Conservation (phyloP, 1,140 invertebrate species). For the Polypedilum vanderplanki region DNA sequence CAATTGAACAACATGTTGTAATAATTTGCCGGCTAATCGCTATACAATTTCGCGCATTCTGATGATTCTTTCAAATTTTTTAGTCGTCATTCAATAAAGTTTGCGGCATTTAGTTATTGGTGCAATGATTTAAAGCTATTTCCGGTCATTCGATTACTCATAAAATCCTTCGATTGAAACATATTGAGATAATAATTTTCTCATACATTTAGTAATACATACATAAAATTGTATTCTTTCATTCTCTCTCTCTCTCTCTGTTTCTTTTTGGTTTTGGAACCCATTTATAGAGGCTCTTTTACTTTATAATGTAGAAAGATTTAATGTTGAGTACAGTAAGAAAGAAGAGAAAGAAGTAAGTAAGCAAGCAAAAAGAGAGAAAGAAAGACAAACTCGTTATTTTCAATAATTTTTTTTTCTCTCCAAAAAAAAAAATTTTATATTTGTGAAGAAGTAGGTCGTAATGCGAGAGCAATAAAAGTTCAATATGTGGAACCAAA, state of each 20-base stretch:
- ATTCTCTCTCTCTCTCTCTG: background rate
- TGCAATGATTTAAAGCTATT: background rate
- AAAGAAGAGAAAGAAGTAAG: background rate
- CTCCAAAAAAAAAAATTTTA: background rate
- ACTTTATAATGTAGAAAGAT: background rate
- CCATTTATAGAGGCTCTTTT: background rate
- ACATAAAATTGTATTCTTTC: background rate
- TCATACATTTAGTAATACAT: no score
- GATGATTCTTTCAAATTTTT: background rate
- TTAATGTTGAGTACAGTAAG: background rate
- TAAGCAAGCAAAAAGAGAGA: background rate
- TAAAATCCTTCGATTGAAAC: background rate
- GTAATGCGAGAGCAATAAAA: conserved; percentile 12
- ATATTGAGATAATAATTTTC: background rate
- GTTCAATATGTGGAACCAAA: background rate
- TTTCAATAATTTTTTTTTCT: background rate
- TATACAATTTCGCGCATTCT: background rate
- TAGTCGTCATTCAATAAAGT: background rate
- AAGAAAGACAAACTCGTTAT: background rate
- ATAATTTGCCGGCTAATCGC: background rate
- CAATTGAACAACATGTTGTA: background rate
- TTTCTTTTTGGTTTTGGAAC: background rate
- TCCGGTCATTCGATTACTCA: background rate
- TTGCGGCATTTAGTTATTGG: background rate
- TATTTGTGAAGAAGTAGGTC: conserved; percentile 9